Percentiles rank a stretch among this genome's conserved stretches.
These are phyloP conservation scores for Zootoca vivipara DNA, from an alignment of 2,113 vertebrate genomes.

Conservation along the genomic window DNA sequence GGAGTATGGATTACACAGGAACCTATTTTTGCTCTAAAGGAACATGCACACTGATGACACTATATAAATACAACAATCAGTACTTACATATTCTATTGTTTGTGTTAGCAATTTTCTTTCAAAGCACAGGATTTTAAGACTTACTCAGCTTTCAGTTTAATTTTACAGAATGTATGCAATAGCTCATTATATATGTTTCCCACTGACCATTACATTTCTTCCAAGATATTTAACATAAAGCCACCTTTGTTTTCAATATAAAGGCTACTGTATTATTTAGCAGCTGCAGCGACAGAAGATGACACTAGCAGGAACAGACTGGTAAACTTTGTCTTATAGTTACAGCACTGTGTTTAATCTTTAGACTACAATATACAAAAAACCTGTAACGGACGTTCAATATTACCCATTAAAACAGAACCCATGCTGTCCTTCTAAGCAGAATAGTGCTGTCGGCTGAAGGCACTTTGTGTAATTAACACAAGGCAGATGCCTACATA, in stretches of 20 bases:
- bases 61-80: neutral
- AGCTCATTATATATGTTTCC: constrained; percentile 64
- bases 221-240: constrained; percentile 64
- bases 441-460: constrained; percentile 9
- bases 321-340: constrained; percentile 70
- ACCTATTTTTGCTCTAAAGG: neutral
- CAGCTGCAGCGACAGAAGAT: constrained; percentile 85
- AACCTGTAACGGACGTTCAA: constrained; percentile 38
- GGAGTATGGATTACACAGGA: neutral
- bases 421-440: constrained; percentile 47
- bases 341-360: constrained; percentile 66
- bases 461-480: constrained; percentile 47
- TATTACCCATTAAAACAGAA: constrained; percentile 56
- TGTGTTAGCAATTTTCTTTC: neutral
- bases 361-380: constrained; percentile 59
- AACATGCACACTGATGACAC: neutral
- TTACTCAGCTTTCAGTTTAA: constrained; percentile 28
- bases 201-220: constrained; percentile 72
- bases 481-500: constrained; percentile 52
- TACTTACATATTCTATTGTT: neutral
- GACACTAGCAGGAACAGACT: constrained; percentile 77
- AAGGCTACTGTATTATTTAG: constrained; percentile 79
- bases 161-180: constrained; percentile 50
- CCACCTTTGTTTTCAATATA: constrained; percentile 76
- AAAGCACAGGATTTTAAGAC: neutral